Conservation (phyloP, 23 tunicate species). For the Phallusia fumigata region DNA sequence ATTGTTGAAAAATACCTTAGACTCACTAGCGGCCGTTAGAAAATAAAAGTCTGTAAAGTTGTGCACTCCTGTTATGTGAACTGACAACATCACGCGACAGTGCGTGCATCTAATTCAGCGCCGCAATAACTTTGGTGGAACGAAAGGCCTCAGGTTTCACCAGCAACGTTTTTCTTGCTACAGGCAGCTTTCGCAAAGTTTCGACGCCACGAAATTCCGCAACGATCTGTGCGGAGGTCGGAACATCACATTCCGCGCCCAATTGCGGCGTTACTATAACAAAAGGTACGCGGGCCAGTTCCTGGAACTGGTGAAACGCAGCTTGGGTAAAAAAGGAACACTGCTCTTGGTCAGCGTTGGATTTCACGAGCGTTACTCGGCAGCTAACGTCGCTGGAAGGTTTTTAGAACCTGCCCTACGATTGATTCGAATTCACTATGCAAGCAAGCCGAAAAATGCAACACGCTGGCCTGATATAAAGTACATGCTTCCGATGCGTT, state of each 20-base stretch:
- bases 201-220: conserved; percentile 37
- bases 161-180: too few relatives aligned
- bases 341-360: conserved; percentile 42
- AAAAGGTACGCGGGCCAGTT: conserved; percentile 21
- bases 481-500: conserved; percentile 31
- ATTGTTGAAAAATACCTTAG: too few relatives aligned
- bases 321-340: conserved; percentile 15
- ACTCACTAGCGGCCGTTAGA: too few relatives aligned
- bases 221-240: conserved; percentile 47
- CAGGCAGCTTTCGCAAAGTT: conserved; percentile 21
- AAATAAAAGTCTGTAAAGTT: too few relatives aligned
- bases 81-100: too few relatives aligned
- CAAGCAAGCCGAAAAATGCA: background rate
- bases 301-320: conserved; percentile 17
- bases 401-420: conserved; percentile 38
- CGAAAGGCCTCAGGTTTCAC: too few relatives aligned
- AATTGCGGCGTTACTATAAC: conserved; percentile 39
- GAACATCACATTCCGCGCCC: conserved; percentile 37
- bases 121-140: too few relatives aligned
- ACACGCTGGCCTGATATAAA: conserved; percentile 32
- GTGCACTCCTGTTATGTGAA: too few relatives aligned
- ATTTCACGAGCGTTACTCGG: conserved; percentile 22
- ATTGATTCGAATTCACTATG: conserved; percentile 15
- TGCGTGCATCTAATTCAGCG: too few relatives aligned
- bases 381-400: background rate